Evolutionary conservation across 2,888 invertebrate genomes (phyloP).

Genomic region (Bembecia ichneumoniformis): DNA sequence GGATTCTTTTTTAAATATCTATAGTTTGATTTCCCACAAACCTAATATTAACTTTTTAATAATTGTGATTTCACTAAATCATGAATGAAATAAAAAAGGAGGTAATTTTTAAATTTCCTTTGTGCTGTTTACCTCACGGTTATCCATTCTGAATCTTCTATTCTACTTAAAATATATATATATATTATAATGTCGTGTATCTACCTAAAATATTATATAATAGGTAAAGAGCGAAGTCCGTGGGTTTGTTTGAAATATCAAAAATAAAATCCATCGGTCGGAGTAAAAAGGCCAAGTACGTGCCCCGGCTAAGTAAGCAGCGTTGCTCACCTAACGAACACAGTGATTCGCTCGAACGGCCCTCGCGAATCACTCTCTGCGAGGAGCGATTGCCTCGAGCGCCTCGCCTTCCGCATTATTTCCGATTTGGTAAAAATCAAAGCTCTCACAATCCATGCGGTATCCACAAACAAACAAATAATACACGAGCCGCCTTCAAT

Average conservation of each 20-base stretch:
- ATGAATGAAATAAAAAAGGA: no score
- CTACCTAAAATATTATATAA: no score
- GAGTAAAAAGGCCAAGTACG: constrained; percentile 66
- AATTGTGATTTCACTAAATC: no score
- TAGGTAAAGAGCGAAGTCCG: constrained; percentile 24
- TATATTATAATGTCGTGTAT: no score
- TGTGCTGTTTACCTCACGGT: no score
- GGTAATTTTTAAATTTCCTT: no score
- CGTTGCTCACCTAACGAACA: constrained; percentile 48
- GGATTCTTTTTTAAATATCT: no score
- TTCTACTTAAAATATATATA: no score
- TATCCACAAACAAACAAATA: constrained; percentile 69
- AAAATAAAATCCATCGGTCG: constrained; percentile 62
- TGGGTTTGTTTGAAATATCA: constrained; percentile 37
- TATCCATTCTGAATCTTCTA: no score
- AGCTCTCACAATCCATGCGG: constrained; percentile 58
- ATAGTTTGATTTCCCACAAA: no score
- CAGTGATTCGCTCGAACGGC: constrained; percentile 52
- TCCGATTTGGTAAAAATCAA: constrained; percentile 70
- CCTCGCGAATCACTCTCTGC: constrained; percentile 24
- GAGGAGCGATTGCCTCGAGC: constrained; percentile 46
- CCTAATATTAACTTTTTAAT: no score
- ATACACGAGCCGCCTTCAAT: constrained; percentile 61
- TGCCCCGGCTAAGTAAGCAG: constrained; percentile 59
- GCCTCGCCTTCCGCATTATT: constrained; percentile 60